phyloP scores from a whole-genome alignment of 2,888 invertebrate species.

The Euclidia mi region DNA sequence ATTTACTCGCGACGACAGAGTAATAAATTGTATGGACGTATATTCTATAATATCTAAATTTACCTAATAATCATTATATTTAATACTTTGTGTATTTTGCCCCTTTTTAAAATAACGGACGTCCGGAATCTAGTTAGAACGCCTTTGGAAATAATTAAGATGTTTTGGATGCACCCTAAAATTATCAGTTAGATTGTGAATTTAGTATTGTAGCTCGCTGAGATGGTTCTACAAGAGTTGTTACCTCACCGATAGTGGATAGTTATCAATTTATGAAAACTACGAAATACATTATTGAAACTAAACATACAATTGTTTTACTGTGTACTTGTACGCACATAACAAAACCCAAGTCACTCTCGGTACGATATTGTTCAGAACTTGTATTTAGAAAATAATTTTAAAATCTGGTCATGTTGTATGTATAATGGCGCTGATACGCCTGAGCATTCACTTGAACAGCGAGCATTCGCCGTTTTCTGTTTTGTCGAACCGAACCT shows the following conservation, averaged over 20 bases:
- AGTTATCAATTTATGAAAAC: slow-evolving; percentile 86
- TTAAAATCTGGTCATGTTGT: too few species aligned
- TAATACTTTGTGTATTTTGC: slow-evolving; percentile 23
- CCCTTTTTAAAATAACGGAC: slow-evolving; percentile 10
- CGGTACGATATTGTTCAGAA: too few species aligned
- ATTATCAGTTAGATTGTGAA: slow-evolving; percentile 81
- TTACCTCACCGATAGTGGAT: slow-evolving; percentile 89
- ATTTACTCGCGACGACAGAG: slow-evolving; percentile 26
- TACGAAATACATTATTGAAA: slow-evolving; percentile 85
- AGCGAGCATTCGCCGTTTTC: too few species aligned
- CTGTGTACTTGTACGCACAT: not conserved
- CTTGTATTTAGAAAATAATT: too few species aligned
- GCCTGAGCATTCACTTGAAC: too few species aligned
- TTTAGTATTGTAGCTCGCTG: slow-evolving; percentile 79
- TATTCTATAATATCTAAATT: slow-evolving; percentile 12
- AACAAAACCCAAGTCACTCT: too few species aligned
- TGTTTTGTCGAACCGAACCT: too few species aligned
- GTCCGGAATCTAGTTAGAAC: slow-evolving; percentile 8
- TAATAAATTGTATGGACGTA: slow-evolving; percentile 17
- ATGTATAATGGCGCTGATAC: too few species aligned
- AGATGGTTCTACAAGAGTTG: slow-evolving; percentile 84
- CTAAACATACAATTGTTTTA: slow-evolving; percentile 45
- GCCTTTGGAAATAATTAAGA: slow-evolving; percentile 28
- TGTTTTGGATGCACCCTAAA: slow-evolving; percentile 76
- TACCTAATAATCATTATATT: slow-evolving; percentile 19